A percentile compares a stretch with the other conserved stretches of the same genome.
Evolutionary conservation across 2,888 invertebrate species (phyloP).

Genomic region (Agelastica alni): DNA sequence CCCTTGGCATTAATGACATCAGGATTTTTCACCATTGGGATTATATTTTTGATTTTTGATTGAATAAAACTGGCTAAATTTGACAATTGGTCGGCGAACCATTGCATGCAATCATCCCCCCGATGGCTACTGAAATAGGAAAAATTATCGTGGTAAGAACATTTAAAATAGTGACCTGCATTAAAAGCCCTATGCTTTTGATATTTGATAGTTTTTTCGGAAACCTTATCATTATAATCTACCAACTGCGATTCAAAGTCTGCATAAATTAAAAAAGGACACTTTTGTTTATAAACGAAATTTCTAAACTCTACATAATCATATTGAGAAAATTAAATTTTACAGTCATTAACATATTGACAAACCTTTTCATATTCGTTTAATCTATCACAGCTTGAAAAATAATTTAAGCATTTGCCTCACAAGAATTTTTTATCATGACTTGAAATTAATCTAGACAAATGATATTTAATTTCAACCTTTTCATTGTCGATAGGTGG

Average conservation of each 20-base stretch:
- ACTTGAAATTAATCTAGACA: constrained; percentile 5
- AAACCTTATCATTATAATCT: not conserved
- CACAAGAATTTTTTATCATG: constrained; percentile 2
- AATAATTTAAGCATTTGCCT: constrained; percentile 2
- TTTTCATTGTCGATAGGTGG: not conserved
- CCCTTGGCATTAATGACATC: not conserved
- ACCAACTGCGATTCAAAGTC: constrained; percentile 1
- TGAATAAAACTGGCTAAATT: constrained; percentile 27
- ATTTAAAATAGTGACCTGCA: constrained; percentile 38
- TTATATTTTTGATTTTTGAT: constrained; percentile 26
- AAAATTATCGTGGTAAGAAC: constrained; percentile 36
- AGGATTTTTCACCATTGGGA: constrained; percentile 22
- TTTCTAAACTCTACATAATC: constrained; percentile 11
- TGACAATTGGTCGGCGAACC: constrained; percentile 35
- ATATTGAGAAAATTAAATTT: constrained; percentile 7
- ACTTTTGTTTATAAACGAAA: constrained; percentile 10
- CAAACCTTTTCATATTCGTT: not conserved
- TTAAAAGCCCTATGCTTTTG: constrained; percentile 28
- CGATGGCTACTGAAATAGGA: constrained; percentile 33
- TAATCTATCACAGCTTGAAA: constrained; percentile 8
- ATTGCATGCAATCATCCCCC: constrained; percentile 33
- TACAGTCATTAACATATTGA: constrained; percentile 4
- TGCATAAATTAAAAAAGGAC: constrained; percentile 7
- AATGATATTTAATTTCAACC: not conserved
- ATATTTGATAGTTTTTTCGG: constrained; percentile 7